Percentiles rank a stretch among this genome's conserved stretches.
phyloP scores from a whole-genome alignment of 2,113 vertebrate genomes.

The Serilophus lunatus region DNA sequence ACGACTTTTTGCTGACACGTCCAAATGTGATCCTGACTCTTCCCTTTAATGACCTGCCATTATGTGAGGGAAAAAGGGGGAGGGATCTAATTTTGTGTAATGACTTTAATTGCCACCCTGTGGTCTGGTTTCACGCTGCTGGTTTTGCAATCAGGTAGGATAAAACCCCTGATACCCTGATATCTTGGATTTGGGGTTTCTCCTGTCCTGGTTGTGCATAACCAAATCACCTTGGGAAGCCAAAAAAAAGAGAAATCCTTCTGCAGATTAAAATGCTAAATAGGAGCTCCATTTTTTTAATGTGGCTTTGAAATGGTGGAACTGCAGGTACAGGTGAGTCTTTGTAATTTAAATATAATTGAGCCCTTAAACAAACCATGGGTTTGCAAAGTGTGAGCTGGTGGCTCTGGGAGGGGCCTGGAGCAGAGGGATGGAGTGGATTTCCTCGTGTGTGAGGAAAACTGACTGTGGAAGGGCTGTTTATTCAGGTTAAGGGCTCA shows the following conservation, averaged over 20 bases:
- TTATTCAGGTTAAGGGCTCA: neutral
- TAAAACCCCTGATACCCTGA: neutral
- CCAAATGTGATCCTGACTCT: slow-evolving; percentile 50
- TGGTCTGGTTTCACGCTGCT: neutral
- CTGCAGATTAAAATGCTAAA: neutral
- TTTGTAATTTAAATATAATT: neutral
- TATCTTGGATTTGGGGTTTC: neutral
- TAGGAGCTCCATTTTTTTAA: neutral
- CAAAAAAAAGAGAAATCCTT: neutral
- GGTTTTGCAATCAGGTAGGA: slow-evolving; percentile 12
- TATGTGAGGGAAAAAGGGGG: neutral
- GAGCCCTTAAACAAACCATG: neutral
- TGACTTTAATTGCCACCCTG: slow-evolving; percentile 51
- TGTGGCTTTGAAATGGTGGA: neutral
- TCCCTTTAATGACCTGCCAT: slow-evolving; percentile 58
- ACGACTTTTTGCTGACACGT: slow-evolving; percentile 50
- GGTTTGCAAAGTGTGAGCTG: neutral
- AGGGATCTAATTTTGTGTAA: slow-evolving; percentile 42
- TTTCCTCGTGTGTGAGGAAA: neutral
- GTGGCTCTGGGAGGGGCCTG: neutral
- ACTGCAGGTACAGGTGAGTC: neutral
- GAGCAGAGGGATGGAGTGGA: neutral
- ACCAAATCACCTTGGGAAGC: neutral
- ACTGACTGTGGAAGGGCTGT: neutral
- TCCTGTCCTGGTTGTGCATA: neutral